Evolutionary conservation across 2,888 invertebrate species (phyloP), one percentile per base, ranked within the genome.

Genomic region (Lepetodrilus schrolli): DNA sequence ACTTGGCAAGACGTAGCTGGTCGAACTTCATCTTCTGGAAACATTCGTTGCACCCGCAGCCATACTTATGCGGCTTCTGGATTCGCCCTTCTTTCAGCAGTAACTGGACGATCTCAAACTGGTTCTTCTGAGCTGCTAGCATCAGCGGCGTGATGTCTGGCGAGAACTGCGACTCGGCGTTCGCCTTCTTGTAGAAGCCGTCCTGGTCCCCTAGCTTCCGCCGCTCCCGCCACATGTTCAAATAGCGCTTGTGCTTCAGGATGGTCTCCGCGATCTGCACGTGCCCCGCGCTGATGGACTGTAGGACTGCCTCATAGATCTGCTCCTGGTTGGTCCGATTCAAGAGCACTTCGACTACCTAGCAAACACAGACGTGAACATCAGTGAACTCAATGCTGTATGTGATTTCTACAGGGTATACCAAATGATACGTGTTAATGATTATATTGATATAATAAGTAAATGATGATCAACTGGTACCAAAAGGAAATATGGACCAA

Each of bases 221-320:
- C 4, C 83, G 73, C 65, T 85, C 85, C 37, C 83, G 82, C 83
- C 86, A 86, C 66, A 87, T 80, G 71, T 87, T 86, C 65, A 86
- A 78, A 77, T 89, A 90, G 4, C 88, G 86, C 26, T 86, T 82
- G 77, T 89, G 89, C 72, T 89, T 88, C 49, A 90, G 82, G 70
- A 90, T 89, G 49, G 84, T 85, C 79, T 89, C 89, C 2, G 90
- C 89, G 38, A 90, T 89, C 77, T 90, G 88, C 4, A 87, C 86
- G 78, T 89, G 89, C 3, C 88, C 88, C n/a, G 88, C 85, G 74
- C 87, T 88, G 73, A 90, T 90, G 68, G 90, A 87, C 49, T 87
- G 84, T 23, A 90, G 80, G 0, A 89, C 86, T 0, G 89, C 89
- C 75, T 90, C 88, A 72, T 88, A 86, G 36, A 90, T 87, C 76